phyloP scores from a whole-genome alignment of 2,113 vertebrate genomes.

The Oncorhynchus clarkii region DNA sequence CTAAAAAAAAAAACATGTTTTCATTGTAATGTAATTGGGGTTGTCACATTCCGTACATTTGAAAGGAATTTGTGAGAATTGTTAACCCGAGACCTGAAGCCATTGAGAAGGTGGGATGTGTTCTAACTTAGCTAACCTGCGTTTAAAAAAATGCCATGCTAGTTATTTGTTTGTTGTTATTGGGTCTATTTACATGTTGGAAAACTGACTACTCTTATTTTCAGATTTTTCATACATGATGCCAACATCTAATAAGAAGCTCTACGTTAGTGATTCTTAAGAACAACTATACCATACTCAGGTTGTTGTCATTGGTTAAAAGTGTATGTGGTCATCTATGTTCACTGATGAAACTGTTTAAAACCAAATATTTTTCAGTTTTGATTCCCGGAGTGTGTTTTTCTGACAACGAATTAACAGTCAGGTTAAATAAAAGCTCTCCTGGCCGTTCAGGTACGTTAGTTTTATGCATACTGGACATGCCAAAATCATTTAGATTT shows the following conservation, averaged over 20 bases:
- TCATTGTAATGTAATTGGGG: background rate
- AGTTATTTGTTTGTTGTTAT: background rate
- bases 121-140: no score
- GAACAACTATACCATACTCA: slow-evolving; percentile 37
- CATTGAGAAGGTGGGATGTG: no score
- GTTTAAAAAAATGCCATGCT: background rate
- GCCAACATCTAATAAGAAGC: slow-evolving; percentile 28
- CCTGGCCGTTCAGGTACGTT: slow-evolving; percentile 14
- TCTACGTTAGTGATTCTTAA: slow-evolving; percentile 4
- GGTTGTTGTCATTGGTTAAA: slow-evolving; percentile 41
- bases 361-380: slow-evolving; percentile 50
- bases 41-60: background rate
- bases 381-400: slow-evolving; percentile 36
- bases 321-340: slow-evolving; percentile 10
- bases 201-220: background rate
- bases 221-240: background rate
- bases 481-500: background rate
- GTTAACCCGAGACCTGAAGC: no score
- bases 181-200: background rate
- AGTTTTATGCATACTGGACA: background rate
- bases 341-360: slow-evolving; percentile 7
- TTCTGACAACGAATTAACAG: background rate
- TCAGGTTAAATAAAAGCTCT: slow-evolving; percentile 21
- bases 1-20: no score
- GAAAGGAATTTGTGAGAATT: slow-evolving; percentile 20